Conservation (phyloP, 2,888 invertebrate species). For the Orthonevra nobilis region DNA sequence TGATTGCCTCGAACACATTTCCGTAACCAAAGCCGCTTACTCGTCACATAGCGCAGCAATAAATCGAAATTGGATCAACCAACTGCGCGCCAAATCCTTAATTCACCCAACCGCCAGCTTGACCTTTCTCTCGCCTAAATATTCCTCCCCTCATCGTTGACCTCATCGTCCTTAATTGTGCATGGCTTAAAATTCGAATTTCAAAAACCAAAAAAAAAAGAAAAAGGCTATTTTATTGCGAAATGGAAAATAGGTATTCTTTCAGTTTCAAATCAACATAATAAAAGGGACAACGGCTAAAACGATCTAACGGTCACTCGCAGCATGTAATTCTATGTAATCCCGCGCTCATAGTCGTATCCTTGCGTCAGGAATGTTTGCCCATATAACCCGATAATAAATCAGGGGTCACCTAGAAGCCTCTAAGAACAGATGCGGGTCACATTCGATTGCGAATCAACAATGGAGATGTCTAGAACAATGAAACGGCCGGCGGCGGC, state of each 20-base stretch:
- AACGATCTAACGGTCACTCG: conserved; percentile 12
- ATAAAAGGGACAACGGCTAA: conserved; percentile 58
- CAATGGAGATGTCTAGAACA: conserved; percentile 47
- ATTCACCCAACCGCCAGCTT: conserved; percentile 39
- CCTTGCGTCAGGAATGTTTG: conserved; percentile 20
- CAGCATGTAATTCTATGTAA: conserved; percentile 60
- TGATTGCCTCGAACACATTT: conserved; percentile 52
- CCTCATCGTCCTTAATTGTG: conserved; percentile 27
- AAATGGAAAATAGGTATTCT: conserved; percentile 41
- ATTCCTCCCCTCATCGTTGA: conserved; percentile 6
- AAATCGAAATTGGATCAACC: conserved; percentile 45
- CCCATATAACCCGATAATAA: conserved; percentile 66
- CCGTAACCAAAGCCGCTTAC: conserved; percentile 37
- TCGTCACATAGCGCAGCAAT: background rate
- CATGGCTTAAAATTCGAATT: conserved; percentile 30
- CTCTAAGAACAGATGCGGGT: conserved; percentile 69
- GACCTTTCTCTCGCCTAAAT: conserved; percentile 31
- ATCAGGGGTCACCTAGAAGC: conserved; percentile 61
- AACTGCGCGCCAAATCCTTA: conserved; percentile 57
- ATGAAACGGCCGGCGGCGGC: conserved; percentile 56
- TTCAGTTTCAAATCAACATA: conserved; percentile 51
- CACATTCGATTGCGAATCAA: conserved; percentile 38
- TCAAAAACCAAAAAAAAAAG: conserved; percentile 13
- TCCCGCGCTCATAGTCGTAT: conserved; percentile 46
- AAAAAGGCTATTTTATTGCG: conserved; percentile 60